phyloP scores from a whole-genome alignment of 2,113 vertebrate species.

The Campylomormyrus tamandua region DNA sequence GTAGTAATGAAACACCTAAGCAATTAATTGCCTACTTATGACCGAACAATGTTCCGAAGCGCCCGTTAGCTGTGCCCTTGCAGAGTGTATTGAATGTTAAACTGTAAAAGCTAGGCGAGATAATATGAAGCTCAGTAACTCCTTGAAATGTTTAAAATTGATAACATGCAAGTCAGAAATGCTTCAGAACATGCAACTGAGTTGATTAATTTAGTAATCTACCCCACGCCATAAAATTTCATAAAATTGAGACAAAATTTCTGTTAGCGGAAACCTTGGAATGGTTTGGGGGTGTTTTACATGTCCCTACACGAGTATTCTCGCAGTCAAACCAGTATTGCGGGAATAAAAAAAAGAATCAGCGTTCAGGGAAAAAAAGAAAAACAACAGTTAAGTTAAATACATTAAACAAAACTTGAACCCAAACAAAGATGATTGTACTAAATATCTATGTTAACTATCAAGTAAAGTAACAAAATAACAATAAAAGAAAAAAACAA shows the following conservation, averaged over 20 bases:
- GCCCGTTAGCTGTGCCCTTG: background rate
- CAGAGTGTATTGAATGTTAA: background rate
- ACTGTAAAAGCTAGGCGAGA: background rate
- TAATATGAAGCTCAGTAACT: background rate
- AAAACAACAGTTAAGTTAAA: background rate
- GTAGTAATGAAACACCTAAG: background rate
- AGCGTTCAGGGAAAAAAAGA: background rate
- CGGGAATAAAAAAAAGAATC: background rate
- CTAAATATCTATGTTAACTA: background rate
- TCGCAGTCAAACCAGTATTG: constrained; percentile 8
- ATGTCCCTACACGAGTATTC: background rate
- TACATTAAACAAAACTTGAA: background rate
- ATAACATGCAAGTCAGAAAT: background rate
- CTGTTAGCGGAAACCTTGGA: background rate
- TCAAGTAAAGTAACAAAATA: background rate
- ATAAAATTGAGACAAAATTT: background rate
- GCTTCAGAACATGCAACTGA: background rate
- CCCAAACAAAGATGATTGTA: background rate
- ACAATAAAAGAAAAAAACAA: background rate
- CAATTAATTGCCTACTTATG: constrained; percentile 10
- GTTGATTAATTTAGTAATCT: background rate
- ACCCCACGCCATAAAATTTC: background rate
- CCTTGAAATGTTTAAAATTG: background rate
- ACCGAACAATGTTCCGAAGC: background rate
- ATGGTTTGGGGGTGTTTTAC: constrained; percentile 16